phyloP scores from a whole-genome alignment of 2,797 vertebrate genomes.

The Lepus townsendii region DNA sequence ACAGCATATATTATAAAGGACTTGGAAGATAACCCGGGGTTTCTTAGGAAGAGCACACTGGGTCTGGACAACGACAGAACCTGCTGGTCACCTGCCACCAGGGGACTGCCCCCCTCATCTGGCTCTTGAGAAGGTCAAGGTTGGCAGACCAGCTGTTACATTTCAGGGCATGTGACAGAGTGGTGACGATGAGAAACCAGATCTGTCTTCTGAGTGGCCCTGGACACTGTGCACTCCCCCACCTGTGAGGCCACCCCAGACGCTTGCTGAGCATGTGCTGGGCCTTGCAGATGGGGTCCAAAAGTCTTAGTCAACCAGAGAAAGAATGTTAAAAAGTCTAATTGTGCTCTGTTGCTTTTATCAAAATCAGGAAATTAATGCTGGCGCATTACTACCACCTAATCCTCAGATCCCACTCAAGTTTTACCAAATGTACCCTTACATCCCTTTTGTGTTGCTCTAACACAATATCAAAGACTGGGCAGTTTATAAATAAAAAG shows the following conservation, averaged over 20 bases:
- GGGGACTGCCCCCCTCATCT: neutral
- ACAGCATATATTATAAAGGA: no score
- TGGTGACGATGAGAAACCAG: neutral
- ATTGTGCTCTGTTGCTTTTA: neutral
- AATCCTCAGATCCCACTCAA: no score
- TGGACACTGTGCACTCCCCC: neutral
- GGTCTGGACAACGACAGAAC: neutral
- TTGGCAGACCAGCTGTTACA: neutral
- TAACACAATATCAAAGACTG: no score
- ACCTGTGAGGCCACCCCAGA: neutral
- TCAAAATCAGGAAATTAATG: no score
- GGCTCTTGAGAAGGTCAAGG: neutral
- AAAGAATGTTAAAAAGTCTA: neutral
- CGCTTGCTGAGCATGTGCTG: neutral
- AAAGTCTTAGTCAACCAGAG: neutral
- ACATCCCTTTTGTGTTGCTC: no score
- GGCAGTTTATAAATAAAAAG: no score
- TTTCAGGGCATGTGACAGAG: neutral
- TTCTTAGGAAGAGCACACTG: neutral
- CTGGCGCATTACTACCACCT: no score
- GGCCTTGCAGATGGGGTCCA: neutral
- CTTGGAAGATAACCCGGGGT: neutral
- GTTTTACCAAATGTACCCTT: no score
- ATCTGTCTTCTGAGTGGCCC: neutral
- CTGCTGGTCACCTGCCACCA: neutral